Base-by-base conservation (phyloP, 2,888 invertebrate species). In the Sinohyriopsis cumingii region DNA sequence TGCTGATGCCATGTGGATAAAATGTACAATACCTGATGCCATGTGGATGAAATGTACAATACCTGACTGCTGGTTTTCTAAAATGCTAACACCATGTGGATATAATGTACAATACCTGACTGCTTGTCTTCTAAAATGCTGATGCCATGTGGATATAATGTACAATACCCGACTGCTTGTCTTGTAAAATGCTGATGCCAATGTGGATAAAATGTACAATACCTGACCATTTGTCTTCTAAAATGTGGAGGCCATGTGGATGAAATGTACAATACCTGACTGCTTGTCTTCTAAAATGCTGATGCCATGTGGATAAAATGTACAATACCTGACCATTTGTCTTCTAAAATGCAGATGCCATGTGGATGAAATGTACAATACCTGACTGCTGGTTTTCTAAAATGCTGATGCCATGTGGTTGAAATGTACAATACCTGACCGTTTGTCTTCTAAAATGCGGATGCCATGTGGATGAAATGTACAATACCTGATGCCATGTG, bases 201-300 rank as follows among this genome's bases (percentile, higher is more conserved):
- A n/a, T n/a, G n/a, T n/a, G n/a, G n/a, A n/a, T n/a, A n/a, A n/a
- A n/a, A n/a, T n/a, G 33, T 33, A 33, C 33, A 5, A 33, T 33
- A 77, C 77, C 77, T 66, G 77, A 63, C 0, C 71, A 70, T 59
- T 60, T 55, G 70, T 73, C 70, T 55, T 77, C 68, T 25, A 70
- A 59, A 15, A 77, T 71, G 65, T 75, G 75, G 3, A 77, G 69
- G n/a, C 77, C 77, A 63, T 77, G 77, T 25, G 75, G 77, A 56
- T 59, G 28, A 61, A 77, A 77, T 20, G 67, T 73, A 5, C 33
- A 33, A 33, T 33, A 77, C 77, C 77, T 66, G 77, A 63, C 0
- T 73, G 72, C 60, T 60, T 55, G 70, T 73, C 70, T 55, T 77
- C 69, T 25, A 70, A 59, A 15, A 77, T 71, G 65, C n/a, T n/a